A percentile compares a stretch with the other conserved stretches of the same genome.
These are phyloP conservation scores for Struthio camelus DNA, from an alignment of 2,113 vertebrate species.

Conservation along the genomic window DNA sequence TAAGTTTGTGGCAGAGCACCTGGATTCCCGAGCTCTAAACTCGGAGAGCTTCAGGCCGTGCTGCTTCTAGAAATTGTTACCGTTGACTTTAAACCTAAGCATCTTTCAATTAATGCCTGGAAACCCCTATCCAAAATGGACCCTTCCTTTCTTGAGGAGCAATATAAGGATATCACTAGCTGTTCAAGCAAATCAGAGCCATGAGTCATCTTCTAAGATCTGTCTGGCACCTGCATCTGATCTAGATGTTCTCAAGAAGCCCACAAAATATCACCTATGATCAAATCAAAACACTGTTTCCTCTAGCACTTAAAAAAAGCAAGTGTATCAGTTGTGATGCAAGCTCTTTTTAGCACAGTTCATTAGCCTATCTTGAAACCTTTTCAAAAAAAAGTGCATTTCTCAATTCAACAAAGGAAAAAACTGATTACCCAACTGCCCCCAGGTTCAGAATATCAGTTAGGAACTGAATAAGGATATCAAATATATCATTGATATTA, in stretches of 20 bases:
- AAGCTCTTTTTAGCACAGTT: not conserved
- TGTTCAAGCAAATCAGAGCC: not conserved
- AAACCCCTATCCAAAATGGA: not conserved
- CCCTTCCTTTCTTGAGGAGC: not conserved
- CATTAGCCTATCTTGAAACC: not conserved
- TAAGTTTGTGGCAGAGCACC: not conserved
- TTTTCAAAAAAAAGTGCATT: not conserved
- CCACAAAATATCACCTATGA: not conserved
- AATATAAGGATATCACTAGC: not conserved
- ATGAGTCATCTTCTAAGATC: not conserved
- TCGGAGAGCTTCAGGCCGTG: not conserved
- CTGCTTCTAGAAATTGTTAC: not conserved
- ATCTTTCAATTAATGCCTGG: not conserved
- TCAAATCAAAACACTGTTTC: not conserved
- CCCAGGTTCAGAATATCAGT: not conserved
- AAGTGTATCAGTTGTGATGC: fast-evolving
- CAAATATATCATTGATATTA: not conserved
- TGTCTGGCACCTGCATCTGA: not conserved
- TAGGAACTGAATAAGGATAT: not conserved
- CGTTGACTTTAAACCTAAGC: not conserved
- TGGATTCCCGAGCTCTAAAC: not conserved
- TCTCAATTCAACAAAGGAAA: not conserved
- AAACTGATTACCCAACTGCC: not conserved
- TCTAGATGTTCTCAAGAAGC: not conserved
- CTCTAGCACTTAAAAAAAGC: not conserved